Percentiles rank a stretch among this genome's conserved stretches.
phyloP scores from a whole-genome alignment of 2,113 vertebrate genomes.

The Erpornis zantholeuca region DNA sequence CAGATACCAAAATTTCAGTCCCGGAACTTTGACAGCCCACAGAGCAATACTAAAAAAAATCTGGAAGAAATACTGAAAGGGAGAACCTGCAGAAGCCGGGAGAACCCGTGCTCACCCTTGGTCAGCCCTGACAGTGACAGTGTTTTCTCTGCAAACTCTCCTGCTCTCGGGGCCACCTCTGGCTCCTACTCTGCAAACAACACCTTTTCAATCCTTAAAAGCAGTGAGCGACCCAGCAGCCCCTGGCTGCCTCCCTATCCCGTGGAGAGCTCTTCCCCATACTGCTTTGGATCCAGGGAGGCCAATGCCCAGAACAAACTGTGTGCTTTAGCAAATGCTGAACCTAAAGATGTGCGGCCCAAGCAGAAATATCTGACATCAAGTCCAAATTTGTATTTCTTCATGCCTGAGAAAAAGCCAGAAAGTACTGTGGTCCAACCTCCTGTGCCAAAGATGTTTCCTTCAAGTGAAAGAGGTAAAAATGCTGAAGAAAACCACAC shows the following conservation, averaged over 20 bases:
- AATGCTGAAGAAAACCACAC: not conserved
- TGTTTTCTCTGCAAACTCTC: not conserved
- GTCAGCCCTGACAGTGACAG: not conserved
- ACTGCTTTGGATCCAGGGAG: not conserved
- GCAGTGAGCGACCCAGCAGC: slow-evolving; percentile 41
- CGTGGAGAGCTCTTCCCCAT: slow-evolving; percentile 51
- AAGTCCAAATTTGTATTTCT: slow-evolving; percentile 67
- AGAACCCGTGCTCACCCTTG: not conserved
- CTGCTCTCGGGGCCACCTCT: not conserved
- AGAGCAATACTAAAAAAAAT: slow-evolving; percentile 71
- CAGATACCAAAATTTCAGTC: slow-evolving; percentile 85
- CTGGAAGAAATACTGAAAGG: slow-evolving; percentile 82
- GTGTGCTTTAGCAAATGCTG: not conserved
- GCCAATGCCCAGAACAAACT: slow-evolving; percentile 16
- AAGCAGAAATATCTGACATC: not conserved
- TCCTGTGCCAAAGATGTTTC: slow-evolving; percentile 72
- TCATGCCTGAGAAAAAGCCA: slow-evolving; percentile 5
- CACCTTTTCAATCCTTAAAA: slow-evolving; percentile 24
- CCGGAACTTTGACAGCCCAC: slow-evolving; percentile 78
- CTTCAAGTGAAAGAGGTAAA: slow-evolving; percentile 75
- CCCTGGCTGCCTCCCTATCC: not conserved
- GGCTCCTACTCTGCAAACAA: not conserved
- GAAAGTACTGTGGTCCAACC: slow-evolving; percentile 47
- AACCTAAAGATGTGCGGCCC: not conserved
- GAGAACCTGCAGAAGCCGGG: slow-evolving; percentile 9